A percentile compares a stretch with the other conserved stretches of the same genome.
Conservation (phyloP, 2,888 invertebrate genomes). For the Orthosia gothica region DNA sequence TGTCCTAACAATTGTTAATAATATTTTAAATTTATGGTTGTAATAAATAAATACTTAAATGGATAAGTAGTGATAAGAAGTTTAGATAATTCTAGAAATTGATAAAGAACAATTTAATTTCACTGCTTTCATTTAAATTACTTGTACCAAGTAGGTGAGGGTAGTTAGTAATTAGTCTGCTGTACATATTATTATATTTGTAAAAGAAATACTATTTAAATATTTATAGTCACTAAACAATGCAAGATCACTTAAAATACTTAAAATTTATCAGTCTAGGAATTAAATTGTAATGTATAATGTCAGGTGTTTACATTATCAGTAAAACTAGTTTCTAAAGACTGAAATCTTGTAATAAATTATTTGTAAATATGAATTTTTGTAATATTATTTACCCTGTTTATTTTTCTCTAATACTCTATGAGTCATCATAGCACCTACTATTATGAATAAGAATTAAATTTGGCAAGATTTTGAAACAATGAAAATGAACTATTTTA, state of each 20-base stretch:
- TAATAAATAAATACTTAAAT: slow-evolving; percentile 10
- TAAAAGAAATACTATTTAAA: slow-evolving; percentile 7
- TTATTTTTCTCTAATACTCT: not conserved
- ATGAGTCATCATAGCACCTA: not conserved
- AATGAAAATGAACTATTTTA: not conserved
- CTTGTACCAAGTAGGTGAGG: not conserved
- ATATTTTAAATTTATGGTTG: slow-evolving; percentile 18
- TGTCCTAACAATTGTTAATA: slow-evolving; percentile 76
- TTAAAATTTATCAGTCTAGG: slow-evolving; percentile 35
- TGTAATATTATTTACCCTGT: slow-evolving; percentile 13
- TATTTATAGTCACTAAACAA: slow-evolving; percentile 19
- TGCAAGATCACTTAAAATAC: slow-evolving; percentile 18
- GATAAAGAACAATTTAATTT: not conserved
- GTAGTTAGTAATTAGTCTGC: slow-evolving; percentile 42
- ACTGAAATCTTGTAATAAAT: slow-evolving; percentile 62
- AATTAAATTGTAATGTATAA: slow-evolving; percentile 21
- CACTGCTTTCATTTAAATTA: slow-evolving; percentile 6
- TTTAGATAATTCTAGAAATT: slow-evolving; percentile 8
- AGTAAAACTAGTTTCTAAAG: slow-evolving; percentile 59
- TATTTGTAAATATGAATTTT: slow-evolving; percentile 57
- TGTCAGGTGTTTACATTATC: slow-evolving; percentile 39
- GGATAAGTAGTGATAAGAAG: not conserved
- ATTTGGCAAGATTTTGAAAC: too few relatives aligned
- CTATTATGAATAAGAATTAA: not conserved
- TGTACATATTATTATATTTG: slow-evolving; percentile 57